Evolutionary conservation across 2,888 invertebrate genomes (phyloP), one percentile per base, ranked within the genome.

Genomic region (Chromoteleia sp.): DNA sequence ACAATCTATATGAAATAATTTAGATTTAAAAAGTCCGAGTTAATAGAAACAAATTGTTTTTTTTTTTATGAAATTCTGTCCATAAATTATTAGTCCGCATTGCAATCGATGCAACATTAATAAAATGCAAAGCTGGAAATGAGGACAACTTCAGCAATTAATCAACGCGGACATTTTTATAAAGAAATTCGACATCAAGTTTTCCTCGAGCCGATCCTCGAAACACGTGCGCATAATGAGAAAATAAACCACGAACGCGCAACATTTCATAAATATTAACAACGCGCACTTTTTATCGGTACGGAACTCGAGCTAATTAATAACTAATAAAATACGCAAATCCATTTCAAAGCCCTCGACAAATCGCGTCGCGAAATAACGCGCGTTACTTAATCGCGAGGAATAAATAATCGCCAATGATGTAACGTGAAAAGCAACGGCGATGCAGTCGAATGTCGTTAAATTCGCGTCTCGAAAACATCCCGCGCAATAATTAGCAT

Each of bases 171-270:
- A 73, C 54, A 73, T 79, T 75, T 63, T 59, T 50, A 75, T 75
- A 70, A 56, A 75, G 65, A 70, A 80, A 80, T 74, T 74, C 74
- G 71, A 67, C 67, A 56, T 68, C 67, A 68, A n/a, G 68, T 63
- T 79, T 73, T 73, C 54, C 73, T 50, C 43, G 33, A 33, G 33
- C 30, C 43, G 29, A 54, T 73, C 71, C 56, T 43, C 41, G 56
- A 73, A 67, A 58, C 54, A 73, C 71, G 61, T 54, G 29, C 33
- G 73, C 59, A 61, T 73, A 73, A 67, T 50, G 41, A 59, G 54
- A 70, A 25, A 77, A 77, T 30, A 68, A 70, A 43, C 41, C 19
- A 29, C 45, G 14, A 45, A 56, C 29, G 43, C 15, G 39, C 56
- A 80, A 68, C 56, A 25, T 36, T 61, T 74, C 67, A 74, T 79